Base-by-base conservation (phyloP, 2,888 invertebrate species). In the Gerris lacustris region DNA sequence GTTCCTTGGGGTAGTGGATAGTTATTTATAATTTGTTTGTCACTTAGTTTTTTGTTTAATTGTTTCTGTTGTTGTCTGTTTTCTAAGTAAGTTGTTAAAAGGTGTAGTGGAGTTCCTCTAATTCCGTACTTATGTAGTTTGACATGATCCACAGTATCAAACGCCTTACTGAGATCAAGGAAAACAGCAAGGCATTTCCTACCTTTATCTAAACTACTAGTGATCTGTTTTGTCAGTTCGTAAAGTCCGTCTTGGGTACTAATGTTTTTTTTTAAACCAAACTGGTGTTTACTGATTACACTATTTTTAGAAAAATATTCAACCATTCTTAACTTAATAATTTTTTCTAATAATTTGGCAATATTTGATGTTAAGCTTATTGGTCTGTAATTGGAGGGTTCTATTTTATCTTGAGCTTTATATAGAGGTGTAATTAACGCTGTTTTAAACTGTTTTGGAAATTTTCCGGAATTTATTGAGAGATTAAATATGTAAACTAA, bases 281-380 rank as follows among this genome's bases (percentile, higher is more conserved):
- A 66, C 45, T 73, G 73, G 17, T 63, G 45, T 18, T 72, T 62
- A 67, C 63, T 67, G 9, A 68, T 55, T 31, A 68, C 55, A 17
- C 44, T 45, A 15, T 70, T 47, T 44, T 67, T 66, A 6, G 44
- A 18, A 7, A 71, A 45, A 45, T 55, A 73, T 7, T 55, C 43
- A 11, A n/a, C 44, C 7, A 73, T 43, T 45, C 67, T 63, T 11
- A 18, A 45, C 17, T 67, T 64, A 18, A 69, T 55, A 6, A 67
- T n/a, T 62, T 63, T 70, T 73, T 73, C 72, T n/a, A 72, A 63
- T n/a, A 72, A 17, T 62, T 72, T 72, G n/a, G 69, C 45, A 62
- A 70, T 72, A 6, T 45, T 44, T 18, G 70, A 64, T 15, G 70
- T 47, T 15, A 73, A 45, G 18, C 72, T 66, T n/a, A 73, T 73